Base-by-base conservation (phyloP, 2,797 vertebrate genomes). In the Megalops cyprinoides region DNA sequence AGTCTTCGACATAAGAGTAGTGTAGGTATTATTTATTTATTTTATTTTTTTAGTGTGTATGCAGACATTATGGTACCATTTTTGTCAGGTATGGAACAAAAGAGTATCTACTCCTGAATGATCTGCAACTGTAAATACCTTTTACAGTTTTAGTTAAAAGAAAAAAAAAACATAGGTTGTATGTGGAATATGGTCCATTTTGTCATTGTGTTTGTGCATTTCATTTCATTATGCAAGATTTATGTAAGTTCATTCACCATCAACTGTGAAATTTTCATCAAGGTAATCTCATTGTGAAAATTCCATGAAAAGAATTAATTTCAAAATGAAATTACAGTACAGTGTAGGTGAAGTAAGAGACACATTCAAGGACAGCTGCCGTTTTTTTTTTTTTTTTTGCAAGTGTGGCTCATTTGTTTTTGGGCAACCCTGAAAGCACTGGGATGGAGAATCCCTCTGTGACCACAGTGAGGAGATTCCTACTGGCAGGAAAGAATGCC, bases 191-290 rank as follows among this genome's bases (percentile, higher is more conserved):
- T 39, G 15, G 6, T 69, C 5, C 20, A 18, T 18, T 65, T 69
- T 39, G 9, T 69, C 3, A 14, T 69, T 7, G 18, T 69, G 37
- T 37, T 14, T 18, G 6, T 69, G 37, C 34, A 23, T 23, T 20
- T n/a, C 20, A 15, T 67, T 48, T 48, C 46, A 48, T 34, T 67
- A 15, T 67, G 56, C 48, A 74, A 58, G 60, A 53, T 74, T 46
- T 75, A 31, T 75, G 79, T 62, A 31, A 76, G 73, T 76, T 76
- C 74, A 75, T 51, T n/a, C 37, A 49, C 46, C 46, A 49, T 37
- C n/a, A 56, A 37, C 60, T 53, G 60, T 69, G 46, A 49, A 37
- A 77, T 23, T 49, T 69, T 49, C 51, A 39, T 56, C 51, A 49
- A 46, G n/a, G 60, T 46, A 49, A 48, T 58, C 14, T 49, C 42